These are phyloP conservation scores for Sinosuthora webbiana DNA, from an alignment of 2,113 vertebrate genomes.

Conservation along the genomic window DNA sequence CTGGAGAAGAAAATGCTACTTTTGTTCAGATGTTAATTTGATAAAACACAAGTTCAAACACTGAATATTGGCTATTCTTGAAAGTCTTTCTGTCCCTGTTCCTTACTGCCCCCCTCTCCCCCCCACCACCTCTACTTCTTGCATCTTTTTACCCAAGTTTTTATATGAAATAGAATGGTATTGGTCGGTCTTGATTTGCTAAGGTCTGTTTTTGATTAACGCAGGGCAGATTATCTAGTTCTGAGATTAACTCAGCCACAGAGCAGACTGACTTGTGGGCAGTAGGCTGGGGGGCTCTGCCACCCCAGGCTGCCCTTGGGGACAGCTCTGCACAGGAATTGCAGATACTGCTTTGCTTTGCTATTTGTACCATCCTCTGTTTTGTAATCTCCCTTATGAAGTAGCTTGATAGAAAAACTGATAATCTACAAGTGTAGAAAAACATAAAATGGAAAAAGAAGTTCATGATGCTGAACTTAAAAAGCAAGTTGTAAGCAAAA, in stretches of 20 bases:
- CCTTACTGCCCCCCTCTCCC: too few species aligned
- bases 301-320: background rate
- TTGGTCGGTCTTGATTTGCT: background rate
- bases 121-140: accelerated
- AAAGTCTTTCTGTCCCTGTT: background rate
- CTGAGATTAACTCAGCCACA: background rate
- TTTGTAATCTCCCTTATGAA: background rate
- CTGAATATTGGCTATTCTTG: background rate
- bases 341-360: background rate
- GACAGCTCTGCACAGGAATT: background rate
- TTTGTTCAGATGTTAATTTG: background rate
- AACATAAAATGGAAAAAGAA: background rate
- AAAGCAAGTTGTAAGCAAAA: background rate
- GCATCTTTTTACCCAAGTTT: background rate
- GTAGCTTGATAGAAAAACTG: background rate
- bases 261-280: background rate
- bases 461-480: background rate
- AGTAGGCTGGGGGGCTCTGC: background rate
- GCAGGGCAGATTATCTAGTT: background rate
- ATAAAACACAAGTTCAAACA: background rate
- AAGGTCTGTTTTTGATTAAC: background rate
- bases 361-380: background rate
- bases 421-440: background rate
- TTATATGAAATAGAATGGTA: background rate
- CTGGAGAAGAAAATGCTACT: background rate